A percentile compares a stretch with the other conserved stretches of the same genome.
Evolutionary conservation across 2,797 vertebrate genomes (phyloP).

Genomic region (Lagodon rhomboides): DNA sequence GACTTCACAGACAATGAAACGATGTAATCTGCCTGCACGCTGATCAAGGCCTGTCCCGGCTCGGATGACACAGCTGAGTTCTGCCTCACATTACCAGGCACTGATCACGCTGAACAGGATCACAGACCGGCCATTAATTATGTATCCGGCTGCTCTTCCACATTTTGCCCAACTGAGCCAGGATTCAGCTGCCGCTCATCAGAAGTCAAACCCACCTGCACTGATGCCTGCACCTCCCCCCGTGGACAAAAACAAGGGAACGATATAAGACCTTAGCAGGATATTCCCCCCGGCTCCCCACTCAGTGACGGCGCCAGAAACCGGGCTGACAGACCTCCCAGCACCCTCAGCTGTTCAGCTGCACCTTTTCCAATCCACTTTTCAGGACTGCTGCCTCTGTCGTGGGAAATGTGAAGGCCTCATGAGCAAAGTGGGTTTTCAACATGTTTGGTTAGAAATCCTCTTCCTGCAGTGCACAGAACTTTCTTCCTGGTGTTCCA

Average conservation of each 20-base stretch:
- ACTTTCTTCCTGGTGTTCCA: neutral
- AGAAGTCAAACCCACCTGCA: neutral
- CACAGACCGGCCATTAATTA: neutral
- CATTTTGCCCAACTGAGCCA: neutral
- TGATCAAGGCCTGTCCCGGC: neutral
- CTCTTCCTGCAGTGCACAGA: neutral
- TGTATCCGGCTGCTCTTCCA: neutral
- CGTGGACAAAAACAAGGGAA: conserved; percentile 13
- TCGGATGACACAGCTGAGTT: conserved; percentile 5
- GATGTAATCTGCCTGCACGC: neutral
- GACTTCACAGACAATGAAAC: neutral
- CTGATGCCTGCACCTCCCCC: neutral
- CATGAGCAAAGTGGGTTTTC: conserved; percentile 1
- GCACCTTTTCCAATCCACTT: neutral
- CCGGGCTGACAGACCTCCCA: conserved; percentile 30
- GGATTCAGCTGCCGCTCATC: neutral
- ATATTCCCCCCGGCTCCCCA: conserved; percentile 25
- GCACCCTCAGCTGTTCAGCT: conserved; percentile 21
- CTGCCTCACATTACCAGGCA: neutral
- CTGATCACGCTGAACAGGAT: conserved; percentile 1
- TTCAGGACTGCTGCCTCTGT: neutral
- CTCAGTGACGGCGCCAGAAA: conserved; percentile 34
- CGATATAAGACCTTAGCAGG: conserved; percentile 13
- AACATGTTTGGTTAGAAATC: neutral
- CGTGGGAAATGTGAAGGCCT: neutral